Evolutionary conservation across 2,797 vertebrate genomes (phyloP), one percentile per base, ranked within the genome.

Genomic region (Malurus leucopterus): DNA sequence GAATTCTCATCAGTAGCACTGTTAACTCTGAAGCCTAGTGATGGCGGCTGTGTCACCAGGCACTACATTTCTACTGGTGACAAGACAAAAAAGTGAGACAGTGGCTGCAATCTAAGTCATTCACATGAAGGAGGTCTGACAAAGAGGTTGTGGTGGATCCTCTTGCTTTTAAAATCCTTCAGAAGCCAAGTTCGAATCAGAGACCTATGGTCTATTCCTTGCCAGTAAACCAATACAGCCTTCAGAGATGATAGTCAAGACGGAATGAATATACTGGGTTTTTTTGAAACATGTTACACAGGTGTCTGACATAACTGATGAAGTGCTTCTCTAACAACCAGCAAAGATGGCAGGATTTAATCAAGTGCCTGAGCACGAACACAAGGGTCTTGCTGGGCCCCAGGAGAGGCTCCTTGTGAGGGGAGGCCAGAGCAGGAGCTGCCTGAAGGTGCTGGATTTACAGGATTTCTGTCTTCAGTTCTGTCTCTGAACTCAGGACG

Each of bases 221-320:
- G 10, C 36, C 32, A 44, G 49, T 24, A 88, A 85, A 41, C 26
- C 4, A 0, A 72, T 49, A 20, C 3, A 24, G 18, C 30, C 53
- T 79, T 69, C 53, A 27, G 54, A 53, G 11, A 11, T 38, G 30
- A 73, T 40, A 6, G 3, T 6, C 32, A n/a, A 21, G 20, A 67
- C 13, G 83, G 65, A 73, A 47, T 5, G 6, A 72, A 55, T 7
- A 55, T 12, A 6, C 0, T 3, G 30, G 26, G 2, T 0, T 11
- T 80, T 80, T 86, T 23, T 1, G 5, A 80, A 83, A 71, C 29
- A 18, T 21, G 1, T 26, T 75, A 18, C 68, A 34, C 17, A 26
- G 8, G 6, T 22, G 5, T 49, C 50, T 41, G 67, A 30, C 14
- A 4, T 38, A 65, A 55, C 8, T 24, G 22, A 54, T 15, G 9